phyloP scores from a whole-genome alignment of 1,140 invertebrate species.

The Zaprionus camerounensis region DNA sequence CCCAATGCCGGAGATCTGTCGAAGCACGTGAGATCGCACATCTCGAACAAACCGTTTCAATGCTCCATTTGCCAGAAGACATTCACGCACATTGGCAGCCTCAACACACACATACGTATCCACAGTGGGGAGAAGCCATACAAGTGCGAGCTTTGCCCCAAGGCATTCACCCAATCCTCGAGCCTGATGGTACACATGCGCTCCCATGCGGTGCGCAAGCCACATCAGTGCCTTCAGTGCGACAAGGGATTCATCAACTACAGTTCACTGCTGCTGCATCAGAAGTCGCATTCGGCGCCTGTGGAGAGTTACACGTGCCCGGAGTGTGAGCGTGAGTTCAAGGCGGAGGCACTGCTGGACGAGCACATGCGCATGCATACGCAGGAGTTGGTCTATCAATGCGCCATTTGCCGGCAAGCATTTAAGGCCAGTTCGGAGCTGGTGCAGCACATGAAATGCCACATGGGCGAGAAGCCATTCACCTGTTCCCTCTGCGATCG shows the following conservation, averaged over 20 bases:
- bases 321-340: conserved; percentile 81
- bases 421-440: conserved; percentile 86
- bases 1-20: conserved; percentile 87
- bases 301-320: conserved; percentile 69
- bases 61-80: conserved; percentile 84
- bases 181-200: conserved; percentile 88
- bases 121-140: conserved; percentile 86
- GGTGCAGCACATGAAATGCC: conserved; percentile 88
- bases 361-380: conserved; percentile 83
- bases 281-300: conserved; percentile 72
- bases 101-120: conserved; percentile 93
- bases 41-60: conserved; percentile 86
- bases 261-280: conserved; percentile 74
- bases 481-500: conserved; percentile 88
- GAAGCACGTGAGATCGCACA: conserved; percentile 85
- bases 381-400: conserved; percentile 84
- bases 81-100: conserved; percentile 90
- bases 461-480: conserved; percentile 86
- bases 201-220: conserved; percentile 89
- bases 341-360: conserved; percentile 74
- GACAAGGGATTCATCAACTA: conserved; percentile 84
- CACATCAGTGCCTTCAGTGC: conserved; percentile 88
- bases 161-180: conserved; percentile 90
- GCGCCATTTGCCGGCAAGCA: conserved; percentile 87
- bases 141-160: conserved; percentile 84